phyloP scores from a whole-genome alignment of 2,113 vertebrate genomes.

The Sigmodon hispidus region DNA sequence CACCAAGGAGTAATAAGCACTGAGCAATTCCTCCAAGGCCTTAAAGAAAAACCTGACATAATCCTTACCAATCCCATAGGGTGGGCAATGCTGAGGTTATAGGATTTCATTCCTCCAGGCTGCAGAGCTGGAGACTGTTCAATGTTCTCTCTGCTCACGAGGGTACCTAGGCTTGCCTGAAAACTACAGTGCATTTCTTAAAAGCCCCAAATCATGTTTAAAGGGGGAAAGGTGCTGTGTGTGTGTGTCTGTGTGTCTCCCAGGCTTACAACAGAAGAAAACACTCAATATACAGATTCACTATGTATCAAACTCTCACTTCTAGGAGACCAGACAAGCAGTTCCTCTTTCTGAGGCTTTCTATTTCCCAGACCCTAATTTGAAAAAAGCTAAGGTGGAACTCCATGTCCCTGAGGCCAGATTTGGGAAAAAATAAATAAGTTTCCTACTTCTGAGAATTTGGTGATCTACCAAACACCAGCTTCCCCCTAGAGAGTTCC shows the following conservation, averaged over 20 bases:
- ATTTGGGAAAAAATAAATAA: neutral
- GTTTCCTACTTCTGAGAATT: neutral
- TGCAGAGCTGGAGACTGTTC: no score
- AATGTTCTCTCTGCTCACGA: fast-evolving
- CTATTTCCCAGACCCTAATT: neutral
- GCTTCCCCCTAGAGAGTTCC: neutral
- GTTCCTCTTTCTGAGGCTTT: neutral
- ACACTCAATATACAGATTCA: neutral
- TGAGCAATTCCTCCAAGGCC: neutral
- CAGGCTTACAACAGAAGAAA: neutral
- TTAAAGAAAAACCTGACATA: neutral
- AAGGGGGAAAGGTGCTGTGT: no score
- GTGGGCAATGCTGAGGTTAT: neutral
- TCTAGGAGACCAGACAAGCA: no score
- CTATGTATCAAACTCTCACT: neutral
- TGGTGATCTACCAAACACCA: neutral
- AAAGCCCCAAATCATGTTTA: neutral
- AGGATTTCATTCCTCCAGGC: neutral
- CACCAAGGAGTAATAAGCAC: neutral
- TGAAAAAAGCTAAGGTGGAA: neutral
- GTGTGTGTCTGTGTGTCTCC: no score
- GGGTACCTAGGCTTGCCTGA: neutral
- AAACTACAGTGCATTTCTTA: neutral
- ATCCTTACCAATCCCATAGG: neutral
- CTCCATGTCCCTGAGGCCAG: neutral